Conservation (phyloP, 2,888 invertebrate genomes). For the Dasypolia templi region DNA sequence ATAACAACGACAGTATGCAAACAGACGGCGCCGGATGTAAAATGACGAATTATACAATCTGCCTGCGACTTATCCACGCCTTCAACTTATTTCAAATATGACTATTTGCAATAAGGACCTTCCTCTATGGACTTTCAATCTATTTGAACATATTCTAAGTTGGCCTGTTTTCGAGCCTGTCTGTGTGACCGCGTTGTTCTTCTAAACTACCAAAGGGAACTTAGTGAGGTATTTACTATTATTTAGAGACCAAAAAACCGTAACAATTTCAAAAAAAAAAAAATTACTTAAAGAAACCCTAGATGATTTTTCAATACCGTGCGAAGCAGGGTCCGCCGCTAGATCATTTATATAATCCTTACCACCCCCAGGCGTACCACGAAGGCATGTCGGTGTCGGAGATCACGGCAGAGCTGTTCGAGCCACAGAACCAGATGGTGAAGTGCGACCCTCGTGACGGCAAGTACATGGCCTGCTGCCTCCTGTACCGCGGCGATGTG, state of each 20-base stretch:
- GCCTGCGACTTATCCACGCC: too few species aligned
- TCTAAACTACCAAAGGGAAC: not conserved
- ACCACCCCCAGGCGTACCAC: slow-evolving; percentile 90
- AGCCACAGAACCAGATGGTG: slow-evolving; percentile 97
- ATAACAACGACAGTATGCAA: too few species aligned
- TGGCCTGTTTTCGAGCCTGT: not conserved
- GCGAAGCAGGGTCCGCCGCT: not conserved
- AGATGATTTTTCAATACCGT: not conserved
- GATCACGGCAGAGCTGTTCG: slow-evolving; percentile 97
- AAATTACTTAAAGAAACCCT: not conserved
- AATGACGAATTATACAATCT: too few species aligned
- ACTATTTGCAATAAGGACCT: too few species aligned
- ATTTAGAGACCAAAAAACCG: not conserved
- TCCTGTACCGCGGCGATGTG: slow-evolving; percentile 97
- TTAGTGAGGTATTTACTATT: not conserved
- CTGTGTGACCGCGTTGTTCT: not conserved
- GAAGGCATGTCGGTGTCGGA: slow-evolving; percentile 94
- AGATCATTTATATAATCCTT: not conserved
- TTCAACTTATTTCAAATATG: not conserved
- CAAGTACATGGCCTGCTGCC: slow-evolving; percentile 97
- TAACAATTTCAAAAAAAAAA: not conserved
- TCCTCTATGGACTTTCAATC: not conserved
- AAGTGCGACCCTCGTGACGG: slow-evolving; percentile 96
- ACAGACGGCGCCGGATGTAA: too few species aligned
- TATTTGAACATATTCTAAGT: not conserved